Evolutionary conservation across 2,797 vertebrate species (phyloP).

Genomic region (Megaceryle alcyon): DNA sequence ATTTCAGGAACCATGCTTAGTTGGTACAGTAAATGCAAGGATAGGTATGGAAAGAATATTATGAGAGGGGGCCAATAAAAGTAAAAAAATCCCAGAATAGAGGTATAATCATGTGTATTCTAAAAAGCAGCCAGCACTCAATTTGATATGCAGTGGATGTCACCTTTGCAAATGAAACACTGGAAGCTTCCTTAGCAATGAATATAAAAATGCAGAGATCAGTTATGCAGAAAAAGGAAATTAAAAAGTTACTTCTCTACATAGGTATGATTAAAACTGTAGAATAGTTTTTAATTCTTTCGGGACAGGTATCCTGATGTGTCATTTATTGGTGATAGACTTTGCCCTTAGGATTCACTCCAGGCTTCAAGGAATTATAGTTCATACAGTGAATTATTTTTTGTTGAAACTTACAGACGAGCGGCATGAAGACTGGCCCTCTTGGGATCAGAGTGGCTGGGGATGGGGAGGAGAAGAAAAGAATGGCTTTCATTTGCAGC

Average conservation of each 20-base stretch:
- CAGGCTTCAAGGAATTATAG: background rate
- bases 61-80: background rate
- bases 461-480: background rate
- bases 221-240: slow-evolving; percentile 57
- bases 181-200: slow-evolving; percentile 41
- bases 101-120: slow-evolving; percentile 12
- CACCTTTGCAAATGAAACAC: slow-evolving; percentile 62
- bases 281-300: slow-evolving; percentile 23
- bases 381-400: slow-evolving; percentile 28
- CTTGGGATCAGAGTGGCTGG: slow-evolving; percentile 1
- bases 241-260: slow-evolving; percentile 54
- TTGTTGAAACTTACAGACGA: background rate
- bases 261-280: slow-evolving; percentile 46
- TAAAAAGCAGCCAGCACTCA: slow-evolving; percentile 38
- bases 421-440: background rate
- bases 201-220: slow-evolving; percentile 48
- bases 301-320: slow-evolving; percentile 3
- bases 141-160: slow-evolving; percentile 65
- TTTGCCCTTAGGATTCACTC: slow-evolving; percentile 33
- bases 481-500: slow-evolving; percentile 41
- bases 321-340: slow-evolving; percentile 3
- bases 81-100: background rate
- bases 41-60: background rate
- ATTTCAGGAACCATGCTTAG: background rate
- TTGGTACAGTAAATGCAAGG: background rate